Conservation (phyloP, 2,113 vertebrate genomes). For the Grus americana region DNA sequence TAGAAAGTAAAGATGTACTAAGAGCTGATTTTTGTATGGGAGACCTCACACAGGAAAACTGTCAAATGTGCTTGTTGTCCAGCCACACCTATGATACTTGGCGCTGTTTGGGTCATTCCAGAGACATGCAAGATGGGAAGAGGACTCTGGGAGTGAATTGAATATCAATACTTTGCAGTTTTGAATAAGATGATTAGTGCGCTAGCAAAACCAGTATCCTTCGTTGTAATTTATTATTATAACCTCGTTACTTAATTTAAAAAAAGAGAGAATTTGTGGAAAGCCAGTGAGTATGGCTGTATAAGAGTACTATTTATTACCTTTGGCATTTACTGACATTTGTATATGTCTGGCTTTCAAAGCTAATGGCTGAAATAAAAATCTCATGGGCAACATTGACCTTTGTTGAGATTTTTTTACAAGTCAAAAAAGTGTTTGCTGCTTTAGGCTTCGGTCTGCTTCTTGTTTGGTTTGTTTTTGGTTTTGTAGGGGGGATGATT, state of each 20-base stretch:
- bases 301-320: background rate
- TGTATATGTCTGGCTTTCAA: background rate
- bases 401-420: background rate
- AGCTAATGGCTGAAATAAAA: background rate
- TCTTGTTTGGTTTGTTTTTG: background rate
- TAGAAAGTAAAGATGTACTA: background rate
- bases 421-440: background rate
- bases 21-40: background rate
- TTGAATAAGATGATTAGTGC: background rate
- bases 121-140: background rate
- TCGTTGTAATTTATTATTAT: background rate
- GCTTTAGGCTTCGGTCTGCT: background rate
- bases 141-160: background rate
- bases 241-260: background rate
- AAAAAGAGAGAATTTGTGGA: background rate
- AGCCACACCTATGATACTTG: background rate
- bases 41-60: background rate
- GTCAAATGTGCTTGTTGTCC: background rate
- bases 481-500: background rate
- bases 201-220: background rate
- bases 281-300: background rate
- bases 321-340: background rate
- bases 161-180: background rate
- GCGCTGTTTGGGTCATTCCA: background rate
- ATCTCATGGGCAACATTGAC: rapidly evolving